Conservation (phyloP, 2,888 invertebrate genomes). For the Arrhopalites spinosus region DNA sequence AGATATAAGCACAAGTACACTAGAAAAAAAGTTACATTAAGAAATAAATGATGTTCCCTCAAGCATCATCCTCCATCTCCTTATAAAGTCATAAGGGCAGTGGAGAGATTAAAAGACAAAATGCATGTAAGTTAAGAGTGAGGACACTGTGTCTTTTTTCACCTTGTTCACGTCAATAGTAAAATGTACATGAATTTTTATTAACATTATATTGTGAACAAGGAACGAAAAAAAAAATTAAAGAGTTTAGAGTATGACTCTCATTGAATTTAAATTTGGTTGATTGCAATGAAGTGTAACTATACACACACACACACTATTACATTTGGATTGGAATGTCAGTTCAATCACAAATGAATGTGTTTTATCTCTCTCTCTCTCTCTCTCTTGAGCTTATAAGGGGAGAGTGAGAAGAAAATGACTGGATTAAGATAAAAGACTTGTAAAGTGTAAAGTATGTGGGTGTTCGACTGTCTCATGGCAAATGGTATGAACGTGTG, state of each 20-base stretch:
- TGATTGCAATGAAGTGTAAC: too few species aligned
- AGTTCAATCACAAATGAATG: background rate
- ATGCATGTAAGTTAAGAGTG: background rate
- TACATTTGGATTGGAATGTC: background rate
- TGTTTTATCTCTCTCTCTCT: background rate
- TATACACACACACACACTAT: background rate
- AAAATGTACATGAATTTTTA: background rate
- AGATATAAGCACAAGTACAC: too few species aligned
- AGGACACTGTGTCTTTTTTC: background rate
- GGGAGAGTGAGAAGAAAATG: background rate
- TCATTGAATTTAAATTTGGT: too few species aligned
- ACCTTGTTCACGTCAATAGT: background rate
- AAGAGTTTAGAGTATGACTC: too few species aligned
- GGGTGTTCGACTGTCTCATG: background rate
- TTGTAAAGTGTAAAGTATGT: background rate
- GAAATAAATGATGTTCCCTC: background rate
- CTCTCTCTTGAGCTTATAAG: background rate
- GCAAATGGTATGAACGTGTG: too few species aligned
- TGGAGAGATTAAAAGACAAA: background rate
- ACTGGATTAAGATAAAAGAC: slow-evolving; percentile 11
- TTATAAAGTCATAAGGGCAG: slow-evolving; percentile 17
- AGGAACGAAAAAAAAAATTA: too few species aligned
- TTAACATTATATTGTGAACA: background rate
- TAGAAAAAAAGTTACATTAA: background rate
- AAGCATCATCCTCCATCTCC: background rate